These are phyloP conservation scores for Allochrocebus solatus DNA, from an alignment of 2,797 vertebrate species.

Conservation along the genomic window DNA sequence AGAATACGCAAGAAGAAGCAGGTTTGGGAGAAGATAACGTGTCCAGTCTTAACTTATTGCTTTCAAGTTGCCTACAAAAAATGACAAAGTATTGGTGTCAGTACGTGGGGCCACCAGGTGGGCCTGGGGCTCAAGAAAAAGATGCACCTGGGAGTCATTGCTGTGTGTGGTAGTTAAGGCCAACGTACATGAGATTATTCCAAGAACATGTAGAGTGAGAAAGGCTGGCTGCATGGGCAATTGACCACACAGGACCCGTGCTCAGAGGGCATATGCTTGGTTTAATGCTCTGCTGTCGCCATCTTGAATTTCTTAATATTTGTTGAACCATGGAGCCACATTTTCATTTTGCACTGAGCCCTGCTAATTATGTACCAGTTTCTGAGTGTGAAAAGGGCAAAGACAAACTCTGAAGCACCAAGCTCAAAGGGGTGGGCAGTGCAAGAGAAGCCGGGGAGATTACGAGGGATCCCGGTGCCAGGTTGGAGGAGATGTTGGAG, in stretches of 20 bases:
- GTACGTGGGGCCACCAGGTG: background rate
- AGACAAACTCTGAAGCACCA: background rate
- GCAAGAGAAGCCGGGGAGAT: background rate
- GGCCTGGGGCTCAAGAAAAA: conserved; percentile 16
- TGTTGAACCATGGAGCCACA: background rate
- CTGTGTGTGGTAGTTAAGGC: background rate
- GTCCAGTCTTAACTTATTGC: conserved; percentile 26
- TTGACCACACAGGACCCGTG: background rate
- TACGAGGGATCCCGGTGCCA: background rate
- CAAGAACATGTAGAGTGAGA: background rate
- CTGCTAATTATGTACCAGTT: background rate
- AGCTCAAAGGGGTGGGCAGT: background rate
- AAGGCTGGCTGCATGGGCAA: background rate
- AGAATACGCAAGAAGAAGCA: conserved; percentile 54
- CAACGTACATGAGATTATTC: background rate
- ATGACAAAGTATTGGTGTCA: conserved; percentile 12
- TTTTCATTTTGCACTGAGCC: background rate
- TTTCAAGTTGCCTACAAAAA: conserved; percentile 40
- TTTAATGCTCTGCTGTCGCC: background rate
- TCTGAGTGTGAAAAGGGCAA: background rate
- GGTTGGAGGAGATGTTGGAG: background rate
- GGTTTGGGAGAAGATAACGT: conserved; percentile 41
- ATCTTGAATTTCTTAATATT: conserved; percentile 6
- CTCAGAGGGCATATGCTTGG: background rate
- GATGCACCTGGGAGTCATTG: background rate